phyloP scores from a whole-genome alignment of 1,140 invertebrate genomes.

The Sitobion miscanthi region DNA sequence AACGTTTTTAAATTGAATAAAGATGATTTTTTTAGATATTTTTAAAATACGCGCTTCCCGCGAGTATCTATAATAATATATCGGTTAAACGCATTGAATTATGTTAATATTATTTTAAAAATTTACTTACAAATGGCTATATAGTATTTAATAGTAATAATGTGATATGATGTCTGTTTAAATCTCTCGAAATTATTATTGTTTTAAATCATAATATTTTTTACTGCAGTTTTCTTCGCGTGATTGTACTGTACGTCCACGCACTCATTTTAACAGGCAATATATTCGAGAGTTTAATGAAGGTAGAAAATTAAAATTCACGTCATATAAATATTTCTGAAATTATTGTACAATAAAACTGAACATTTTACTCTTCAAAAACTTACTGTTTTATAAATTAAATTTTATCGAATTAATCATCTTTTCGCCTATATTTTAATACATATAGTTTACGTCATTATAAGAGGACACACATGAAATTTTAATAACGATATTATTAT shows the following conservation, averaged over 20 bases:
- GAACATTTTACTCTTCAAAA: neutral
- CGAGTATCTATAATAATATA: neutral
- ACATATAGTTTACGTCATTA: too few relatives aligned
- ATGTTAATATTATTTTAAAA: neutral
- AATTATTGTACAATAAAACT: neutral
- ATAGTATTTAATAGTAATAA: neutral
- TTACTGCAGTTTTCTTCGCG: neutral
- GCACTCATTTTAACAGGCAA: neutral
- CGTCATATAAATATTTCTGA: neutral
- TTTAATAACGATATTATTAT: too few relatives aligned
- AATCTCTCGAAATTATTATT: neutral
- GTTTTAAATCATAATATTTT: neutral
- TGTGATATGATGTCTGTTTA: neutral
- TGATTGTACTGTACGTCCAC: neutral
- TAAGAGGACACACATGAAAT: too few relatives aligned
- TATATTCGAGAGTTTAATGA: neutral
- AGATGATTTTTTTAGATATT: neutral
- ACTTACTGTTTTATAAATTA: neutral
- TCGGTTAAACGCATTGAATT: neutral
- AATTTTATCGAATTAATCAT: too few relatives aligned
- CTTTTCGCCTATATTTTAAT: too few relatives aligned
- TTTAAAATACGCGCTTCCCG: neutral
- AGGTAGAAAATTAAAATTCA: neutral
- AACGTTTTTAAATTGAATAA: neutral
- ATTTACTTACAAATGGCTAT: neutral